A percentile compares a stretch with the other conserved stretches of the same genome.
Conservation (phyloP, 92 coral and sea anemone genomes). For the Umimayanthus kanabou region DNA sequence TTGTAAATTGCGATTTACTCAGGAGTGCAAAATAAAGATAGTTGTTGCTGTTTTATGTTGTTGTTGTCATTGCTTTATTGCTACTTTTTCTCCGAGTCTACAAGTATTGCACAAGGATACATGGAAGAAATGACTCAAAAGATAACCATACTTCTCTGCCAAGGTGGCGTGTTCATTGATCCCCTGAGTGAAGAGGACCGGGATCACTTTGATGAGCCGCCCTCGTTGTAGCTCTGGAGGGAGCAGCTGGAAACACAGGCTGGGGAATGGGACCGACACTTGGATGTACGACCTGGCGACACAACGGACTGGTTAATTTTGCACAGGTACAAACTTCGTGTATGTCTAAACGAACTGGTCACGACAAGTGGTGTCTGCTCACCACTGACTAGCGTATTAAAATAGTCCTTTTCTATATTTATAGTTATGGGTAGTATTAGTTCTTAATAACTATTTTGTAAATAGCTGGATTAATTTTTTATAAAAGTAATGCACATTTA, state of each 20-base stretch:
- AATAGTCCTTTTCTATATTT: too few relatives aligned
- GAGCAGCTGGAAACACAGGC: conserved; percentile 70
- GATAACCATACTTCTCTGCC: conserved; percentile 84
- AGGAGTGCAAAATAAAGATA: too few relatives aligned
- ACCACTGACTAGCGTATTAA: too few relatives aligned
- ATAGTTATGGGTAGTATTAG: too few relatives aligned
- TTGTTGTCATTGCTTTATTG: too few relatives aligned
- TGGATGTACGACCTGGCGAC: conserved; percentile 74
- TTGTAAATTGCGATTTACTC: too few relatives aligned
- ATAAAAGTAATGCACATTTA: too few relatives aligned
- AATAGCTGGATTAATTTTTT: too few relatives aligned
- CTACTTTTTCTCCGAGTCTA: too few relatives aligned
- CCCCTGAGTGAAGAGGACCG: conserved; percentile 95
- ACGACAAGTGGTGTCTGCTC: background rate
- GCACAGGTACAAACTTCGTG: background rate
- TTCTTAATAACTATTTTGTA: too few relatives aligned
- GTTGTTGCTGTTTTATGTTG: too few relatives aligned
- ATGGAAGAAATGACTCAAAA: background rate
- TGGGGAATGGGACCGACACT: conserved; percentile 81
- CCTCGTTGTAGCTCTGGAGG: conserved; percentile 89
- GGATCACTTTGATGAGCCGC: conserved; percentile 75
- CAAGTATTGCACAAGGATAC: background rate
- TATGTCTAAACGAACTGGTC: background rate
- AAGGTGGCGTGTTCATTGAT: conserved; percentile 98
- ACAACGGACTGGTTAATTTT: too few relatives aligned